These are phyloP conservation scores for Rhagium mordax DNA, from an alignment of 2,888 invertebrate genomes.

Conservation along the genomic window DNA sequence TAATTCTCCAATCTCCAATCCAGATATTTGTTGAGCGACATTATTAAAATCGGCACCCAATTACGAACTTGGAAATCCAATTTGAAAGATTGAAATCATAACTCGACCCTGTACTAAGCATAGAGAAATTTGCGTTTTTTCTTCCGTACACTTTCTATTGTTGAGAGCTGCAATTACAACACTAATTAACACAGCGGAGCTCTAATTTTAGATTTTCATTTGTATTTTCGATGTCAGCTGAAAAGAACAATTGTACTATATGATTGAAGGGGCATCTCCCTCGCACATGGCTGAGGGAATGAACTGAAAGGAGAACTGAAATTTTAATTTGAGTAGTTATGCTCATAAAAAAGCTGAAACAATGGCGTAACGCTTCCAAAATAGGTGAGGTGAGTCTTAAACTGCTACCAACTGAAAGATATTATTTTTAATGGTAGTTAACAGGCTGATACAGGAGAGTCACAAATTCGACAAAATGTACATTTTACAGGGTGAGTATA, in stretches of 20 bases:
- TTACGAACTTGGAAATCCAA: constrained; percentile 26
- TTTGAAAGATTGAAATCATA: constrained; percentile 9
- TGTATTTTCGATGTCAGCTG: constrained; percentile 15
- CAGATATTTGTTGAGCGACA: neutral
- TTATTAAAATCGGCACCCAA: constrained; percentile 25
- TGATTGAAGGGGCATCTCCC: neutral
- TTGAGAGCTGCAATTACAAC: constrained; percentile 18
- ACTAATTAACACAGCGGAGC: constrained; percentile 1
- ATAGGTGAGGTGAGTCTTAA: too few species aligned
- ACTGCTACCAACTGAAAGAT: too few species aligned
- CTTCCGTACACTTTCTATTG: neutral
- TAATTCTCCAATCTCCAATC: neutral
- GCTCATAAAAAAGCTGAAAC: neutral
- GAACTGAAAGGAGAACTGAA: neutral
- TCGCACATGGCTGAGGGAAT: neutral
- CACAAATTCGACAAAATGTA: too few species aligned
- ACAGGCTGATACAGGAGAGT: too few species aligned
- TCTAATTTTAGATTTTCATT: constrained; percentile 15
- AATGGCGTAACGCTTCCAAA: neutral
- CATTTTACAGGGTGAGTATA: too few species aligned
- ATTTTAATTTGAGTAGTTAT: neutral
- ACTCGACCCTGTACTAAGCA: constrained; percentile 15
- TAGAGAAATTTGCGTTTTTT: constrained; percentile 3
- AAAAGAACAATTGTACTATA: constrained; percentile 7
- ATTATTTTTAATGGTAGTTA: too few species aligned